These are phyloP conservation scores for Poecile atricapillus DNA, from an alignment of 2,113 vertebrate species.

Conservation along the genomic window DNA sequence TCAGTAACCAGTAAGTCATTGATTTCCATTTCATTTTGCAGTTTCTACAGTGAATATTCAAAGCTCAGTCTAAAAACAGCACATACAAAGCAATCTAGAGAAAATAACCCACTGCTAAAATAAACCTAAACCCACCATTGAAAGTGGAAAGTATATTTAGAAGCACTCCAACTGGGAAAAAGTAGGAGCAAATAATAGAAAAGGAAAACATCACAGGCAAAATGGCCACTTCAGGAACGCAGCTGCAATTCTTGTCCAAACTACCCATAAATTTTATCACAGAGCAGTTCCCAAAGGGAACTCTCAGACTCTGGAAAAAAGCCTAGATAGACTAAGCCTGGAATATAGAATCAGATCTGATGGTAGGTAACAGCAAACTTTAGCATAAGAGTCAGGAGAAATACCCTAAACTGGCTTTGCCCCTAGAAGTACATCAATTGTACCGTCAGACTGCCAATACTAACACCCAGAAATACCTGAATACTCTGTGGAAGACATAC, in stretches of 20 bases:
- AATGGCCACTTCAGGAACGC: neutral
- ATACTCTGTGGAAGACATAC: neutral
- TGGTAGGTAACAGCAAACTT: neutral
- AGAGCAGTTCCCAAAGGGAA: neutral
- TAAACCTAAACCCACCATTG: neutral
- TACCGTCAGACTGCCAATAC: neutral
- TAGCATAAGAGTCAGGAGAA: neutral
- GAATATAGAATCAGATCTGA: neutral
- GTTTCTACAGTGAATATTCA: neutral
- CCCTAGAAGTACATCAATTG: neutral
- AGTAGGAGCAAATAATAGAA: neutral
- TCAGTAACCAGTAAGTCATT: neutral
- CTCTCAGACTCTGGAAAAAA: neutral
- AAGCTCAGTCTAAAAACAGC: neutral
- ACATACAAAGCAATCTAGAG: neutral
- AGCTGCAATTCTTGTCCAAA: neutral
- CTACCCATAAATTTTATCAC: neutral
- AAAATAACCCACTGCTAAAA: neutral
- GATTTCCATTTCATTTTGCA: neutral
- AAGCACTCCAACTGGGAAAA: neutral
- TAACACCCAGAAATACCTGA: neutral
- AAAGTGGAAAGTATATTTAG: neutral
- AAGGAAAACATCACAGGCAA: neutral
- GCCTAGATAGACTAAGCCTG: neutral
- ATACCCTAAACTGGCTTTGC: neutral